Evolutionary conservation across 2,888 invertebrate genomes (phyloP).

Genomic region (Nasonovia ribisnigri): DNA sequence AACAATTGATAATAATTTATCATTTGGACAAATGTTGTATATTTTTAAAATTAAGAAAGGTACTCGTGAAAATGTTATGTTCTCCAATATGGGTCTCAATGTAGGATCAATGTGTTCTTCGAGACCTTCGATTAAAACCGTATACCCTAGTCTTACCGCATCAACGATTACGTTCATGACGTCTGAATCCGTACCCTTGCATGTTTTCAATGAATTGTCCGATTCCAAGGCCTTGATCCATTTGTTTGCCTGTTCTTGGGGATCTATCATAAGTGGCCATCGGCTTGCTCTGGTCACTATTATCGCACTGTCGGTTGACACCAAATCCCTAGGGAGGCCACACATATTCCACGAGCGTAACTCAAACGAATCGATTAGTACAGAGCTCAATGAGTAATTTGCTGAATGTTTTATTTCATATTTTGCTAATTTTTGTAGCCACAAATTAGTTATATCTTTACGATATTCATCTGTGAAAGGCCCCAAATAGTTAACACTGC

Average conservation of each 20-base stretch:
- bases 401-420: conserved; percentile 80
- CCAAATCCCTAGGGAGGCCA: conserved; percentile 87
- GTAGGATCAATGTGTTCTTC: conserved; percentile 82
- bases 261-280: conserved; percentile 95
- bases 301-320: conserved; percentile 93
- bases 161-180: conserved; percentile 85
- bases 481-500: conserved; percentile 91
- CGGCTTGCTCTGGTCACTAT: conserved; percentile 85
- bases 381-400: conserved; percentile 77
- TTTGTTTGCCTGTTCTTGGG: conserved; percentile 94
- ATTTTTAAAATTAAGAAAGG: neutral
- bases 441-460: conserved; percentile 76
- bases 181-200: conserved; percentile 79
- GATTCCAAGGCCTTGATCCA: conserved; percentile 93
- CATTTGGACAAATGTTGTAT: neutral
- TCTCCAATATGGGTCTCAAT: conserved; percentile 68
- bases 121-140: conserved; percentile 90
- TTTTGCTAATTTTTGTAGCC: conserved; percentile 78
- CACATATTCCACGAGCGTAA: conserved; percentile 87
- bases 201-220: conserved; percentile 79
- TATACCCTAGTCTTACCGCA: conserved; percentile 78
- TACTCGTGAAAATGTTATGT: conserved; percentile 46
- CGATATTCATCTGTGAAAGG: conserved; percentile 86
- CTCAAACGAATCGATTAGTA: conserved; percentile 84
- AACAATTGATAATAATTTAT: conserved; percentile 72